Base-by-base conservation (phyloP, 2,888 invertebrate species). In the Adelphocoris suturalis region DNA sequence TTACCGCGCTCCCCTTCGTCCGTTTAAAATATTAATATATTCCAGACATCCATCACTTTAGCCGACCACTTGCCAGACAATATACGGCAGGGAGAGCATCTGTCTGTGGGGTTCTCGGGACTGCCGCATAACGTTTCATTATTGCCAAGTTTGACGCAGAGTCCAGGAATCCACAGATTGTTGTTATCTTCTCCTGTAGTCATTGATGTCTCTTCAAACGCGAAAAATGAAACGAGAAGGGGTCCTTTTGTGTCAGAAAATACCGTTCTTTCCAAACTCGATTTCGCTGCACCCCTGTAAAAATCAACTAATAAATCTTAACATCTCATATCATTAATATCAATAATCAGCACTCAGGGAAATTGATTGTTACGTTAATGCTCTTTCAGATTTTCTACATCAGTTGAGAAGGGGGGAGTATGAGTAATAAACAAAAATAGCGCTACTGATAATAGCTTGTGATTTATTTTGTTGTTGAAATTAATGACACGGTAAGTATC, bases 21-120 rank as follows among this genome's bases (percentile, higher is more conserved):
- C 61, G 61, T 19, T 61, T 61, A 61, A 61, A 61, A 61, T 61
- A 61, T 61, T 61, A 61, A 61, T 61, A 61, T 61, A 61, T 61
- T 61, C 61, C 61, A 4, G 9, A 61, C 61, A 61, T 61, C 61
- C 19, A 61, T 61, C 61, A 61, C 11, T 16, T 37, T 7, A 3
- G 61, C 16, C 61, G 61, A 61, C 61, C 61, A 61, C 61, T 61
- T 61, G 61, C 61, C 61, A 61, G 61, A 61, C 61, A 61, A 61
- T 61, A 61, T 61, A 61, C 9, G n/a, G 3, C 19, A 61, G 61
- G 57, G 16, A 16, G 16, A 16, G 14, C 16, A 19, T 19, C 19
- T 16, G 16, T 19, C 19, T 16, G 9, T 9, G 61, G 61, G 61
- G 9, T 9, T 14, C 61, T 16, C 13, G 52, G 5, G 52, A 16